Base-by-base conservation (phyloP, 2,888 invertebrate genomes). In the Euphydryas editha region DNA sequence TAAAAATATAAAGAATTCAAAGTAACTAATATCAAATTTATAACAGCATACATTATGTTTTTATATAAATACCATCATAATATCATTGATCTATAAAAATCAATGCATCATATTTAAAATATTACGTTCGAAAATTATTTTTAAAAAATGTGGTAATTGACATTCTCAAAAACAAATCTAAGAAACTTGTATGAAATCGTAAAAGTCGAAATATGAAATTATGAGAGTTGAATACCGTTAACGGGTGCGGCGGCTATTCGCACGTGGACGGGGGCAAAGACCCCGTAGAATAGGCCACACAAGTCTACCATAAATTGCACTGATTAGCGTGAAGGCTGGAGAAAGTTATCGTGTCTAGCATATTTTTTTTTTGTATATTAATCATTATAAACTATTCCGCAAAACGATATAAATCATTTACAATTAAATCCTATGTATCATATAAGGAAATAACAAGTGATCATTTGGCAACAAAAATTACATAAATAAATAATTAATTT, bases 201-300 rank as follows among this genome's bases (percentile, higher is more conserved):
- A 62, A 56, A 68, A 58, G 65, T 70, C 67, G 70, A 73, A 74
- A 72, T 73, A 72, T 72, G 72, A 69, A 72, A 69, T 72, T 74
- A 83, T 79, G 76, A 80, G 75, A 79, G 78, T 75, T 75, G 73
- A 76, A 79, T 83, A 79, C 87, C 87, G 87, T 87, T 88, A 85
- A 64, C 75, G 82, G 85, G 85, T 81, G 85, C 78, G 86, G 77
- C 79, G 73, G 75, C 78, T 78, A 81, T 83, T 85, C 78, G 86
- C 84, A 84, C 84, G 84, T 86, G 84, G 78, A 74, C 71, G 76
- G 78, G 85, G 82, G 68, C 84, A 86, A 83, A 79, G 86, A 85
- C 85, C 87, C 75, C 79, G 72, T 64, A 77, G 51, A 51, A 51
- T 77, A 74, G 78, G 78, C 80, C 78, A 78, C 77, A 79, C 78